Conservation (phyloP, 2,113 vertebrate genomes). For the Pheucticus melanocephalus region DNA sequence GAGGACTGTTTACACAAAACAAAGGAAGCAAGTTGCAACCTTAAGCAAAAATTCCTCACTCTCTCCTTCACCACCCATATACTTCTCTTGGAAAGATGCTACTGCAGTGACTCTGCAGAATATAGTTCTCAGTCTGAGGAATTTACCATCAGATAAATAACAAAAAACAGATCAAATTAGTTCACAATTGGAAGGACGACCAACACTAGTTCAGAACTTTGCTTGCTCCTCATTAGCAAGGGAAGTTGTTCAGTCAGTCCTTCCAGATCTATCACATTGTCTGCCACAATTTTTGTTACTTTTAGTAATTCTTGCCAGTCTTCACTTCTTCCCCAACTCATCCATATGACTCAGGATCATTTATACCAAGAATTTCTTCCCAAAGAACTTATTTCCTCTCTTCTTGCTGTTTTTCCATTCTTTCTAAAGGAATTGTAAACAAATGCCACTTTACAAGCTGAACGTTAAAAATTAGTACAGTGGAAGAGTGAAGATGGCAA, state of each 20-base stretch:
- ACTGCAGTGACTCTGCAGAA: background rate
- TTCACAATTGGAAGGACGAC: accelerated
- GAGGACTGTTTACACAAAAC: background rate
- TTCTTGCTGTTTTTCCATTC: background rate
- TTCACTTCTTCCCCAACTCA: background rate
- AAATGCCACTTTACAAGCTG: background rate
- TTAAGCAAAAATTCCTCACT: background rate
- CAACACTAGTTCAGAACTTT: background rate
- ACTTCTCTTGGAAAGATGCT: background rate
- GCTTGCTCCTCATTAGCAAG: background rate
- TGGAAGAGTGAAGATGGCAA: background rate
- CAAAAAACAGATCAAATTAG: background rate
- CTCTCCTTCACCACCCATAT: background rate
- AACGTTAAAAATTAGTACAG: background rate
- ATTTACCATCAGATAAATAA: background rate
- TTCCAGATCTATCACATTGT: background rate
- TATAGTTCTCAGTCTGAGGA: background rate
- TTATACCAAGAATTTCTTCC: background rate
- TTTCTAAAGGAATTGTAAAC: background rate
- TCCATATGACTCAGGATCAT: background rate
- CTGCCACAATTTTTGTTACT: background rate
- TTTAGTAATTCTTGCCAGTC: background rate
- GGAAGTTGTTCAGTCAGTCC: background rate
- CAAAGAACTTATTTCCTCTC: background rate
- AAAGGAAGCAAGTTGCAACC: background rate